A percentile compares a stretch with the other conserved stretches of the same genome.
phyloP scores from a whole-genome alignment of 2,113 vertebrate genomes.

The Hemiscyllium ocellatum region DNA sequence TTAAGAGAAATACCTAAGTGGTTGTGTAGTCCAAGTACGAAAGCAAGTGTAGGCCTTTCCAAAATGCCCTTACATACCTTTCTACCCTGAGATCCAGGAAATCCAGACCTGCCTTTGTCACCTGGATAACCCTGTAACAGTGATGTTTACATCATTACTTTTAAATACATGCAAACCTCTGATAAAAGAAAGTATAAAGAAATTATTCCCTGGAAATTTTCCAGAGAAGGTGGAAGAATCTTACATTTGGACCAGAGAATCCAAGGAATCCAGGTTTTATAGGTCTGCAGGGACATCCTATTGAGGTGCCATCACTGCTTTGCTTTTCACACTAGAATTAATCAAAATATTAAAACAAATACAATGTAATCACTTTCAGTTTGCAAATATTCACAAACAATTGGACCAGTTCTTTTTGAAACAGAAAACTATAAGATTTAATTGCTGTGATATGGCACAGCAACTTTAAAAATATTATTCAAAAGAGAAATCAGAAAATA shows the following conservation, averaged over 20 bases:
- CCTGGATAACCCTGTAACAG: conserved; percentile 58
- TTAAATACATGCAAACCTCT: background rate
- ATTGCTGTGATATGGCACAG: background rate
- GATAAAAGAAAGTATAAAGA: background rate
- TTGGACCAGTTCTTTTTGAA: background rate
- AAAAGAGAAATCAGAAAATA: background rate
- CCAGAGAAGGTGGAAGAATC: background rate
- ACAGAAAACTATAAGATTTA: background rate
- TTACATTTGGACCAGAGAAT: conserved; percentile 59
- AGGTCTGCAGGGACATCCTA: conserved; percentile 56
- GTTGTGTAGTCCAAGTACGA: background rate
- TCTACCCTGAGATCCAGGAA: conserved; percentile 60
- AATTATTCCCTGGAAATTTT: background rate
- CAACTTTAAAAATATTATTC: background rate
- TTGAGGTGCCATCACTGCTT: conserved; percentile 43
- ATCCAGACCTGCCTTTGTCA: conserved; percentile 53
- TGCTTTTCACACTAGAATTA: conserved; percentile 37
- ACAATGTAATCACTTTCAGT: background rate
- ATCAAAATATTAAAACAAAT: background rate
- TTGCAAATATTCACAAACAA: background rate
- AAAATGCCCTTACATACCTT: conserved; percentile 49
- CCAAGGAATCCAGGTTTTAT: conserved; percentile 56
- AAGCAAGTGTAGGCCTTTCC: background rate
- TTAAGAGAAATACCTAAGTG: background rate
- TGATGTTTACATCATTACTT: background rate